These are phyloP conservation scores for Hozukius guyotensis DNA, from an alignment of 2,797 vertebrate species.

Conservation along the genomic window DNA sequence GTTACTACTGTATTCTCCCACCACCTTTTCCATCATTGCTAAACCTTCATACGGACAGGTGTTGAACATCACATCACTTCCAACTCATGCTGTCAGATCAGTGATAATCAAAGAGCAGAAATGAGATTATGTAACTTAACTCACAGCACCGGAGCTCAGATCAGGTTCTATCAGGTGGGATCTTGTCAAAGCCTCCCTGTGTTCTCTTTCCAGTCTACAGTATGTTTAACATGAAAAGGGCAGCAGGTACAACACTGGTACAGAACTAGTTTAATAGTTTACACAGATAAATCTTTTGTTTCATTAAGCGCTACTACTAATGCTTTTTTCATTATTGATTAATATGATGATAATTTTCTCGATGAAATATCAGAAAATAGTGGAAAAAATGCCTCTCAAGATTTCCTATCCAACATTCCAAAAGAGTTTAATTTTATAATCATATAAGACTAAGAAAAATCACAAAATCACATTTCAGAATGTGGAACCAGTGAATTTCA, in stretches of 20 bases:
- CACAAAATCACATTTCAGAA: background rate
- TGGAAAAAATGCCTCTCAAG: background rate
- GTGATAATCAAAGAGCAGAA: slow-evolving; percentile 23
- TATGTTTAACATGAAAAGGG: slow-evolving; percentile 27
- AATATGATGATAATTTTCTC: background rate
- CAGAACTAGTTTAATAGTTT: too few species aligned
- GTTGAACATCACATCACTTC: background rate
- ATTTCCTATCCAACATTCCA: background rate
- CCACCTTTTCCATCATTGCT: background rate
- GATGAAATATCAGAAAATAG: background rate
- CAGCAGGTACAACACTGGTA: background rate
- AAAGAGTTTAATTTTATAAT: background rate
- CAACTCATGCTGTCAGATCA: slow-evolving; percentile 22
- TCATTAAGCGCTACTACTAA: background rate
- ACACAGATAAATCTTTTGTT: background rate
- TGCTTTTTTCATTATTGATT: background rate
- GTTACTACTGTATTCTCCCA: background rate
- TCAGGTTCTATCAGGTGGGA: slow-evolving; percentile 19
- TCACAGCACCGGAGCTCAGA: slow-evolving; percentile 14
- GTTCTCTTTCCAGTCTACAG: background rate
- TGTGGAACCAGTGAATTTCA: background rate
- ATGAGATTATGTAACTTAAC: slow-evolving; percentile 28
- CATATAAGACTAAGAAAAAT: background rate
- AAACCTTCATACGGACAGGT: background rate
- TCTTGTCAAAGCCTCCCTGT: slow-evolving; percentile 27